Evolutionary conservation across 2,113 vertebrate genomes (phyloP), one percentile per base, ranked within the genome.

Genomic region (Malurus melanocephalus): DNA sequence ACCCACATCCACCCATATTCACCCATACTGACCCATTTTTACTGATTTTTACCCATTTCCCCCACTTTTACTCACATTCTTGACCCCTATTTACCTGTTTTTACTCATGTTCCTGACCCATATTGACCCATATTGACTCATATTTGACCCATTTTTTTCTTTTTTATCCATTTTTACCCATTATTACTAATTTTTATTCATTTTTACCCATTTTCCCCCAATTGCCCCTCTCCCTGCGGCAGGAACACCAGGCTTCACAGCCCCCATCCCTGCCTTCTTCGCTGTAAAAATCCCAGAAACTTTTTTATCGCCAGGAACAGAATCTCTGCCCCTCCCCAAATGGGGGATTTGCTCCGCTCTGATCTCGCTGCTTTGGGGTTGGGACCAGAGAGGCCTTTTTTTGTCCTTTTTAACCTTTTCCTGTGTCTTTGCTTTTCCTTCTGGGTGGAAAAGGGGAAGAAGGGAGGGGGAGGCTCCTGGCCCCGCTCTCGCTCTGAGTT

Each of bases 351-450:
- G 68, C 72, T 91, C 57, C 13, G 0, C 66, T 78, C 60, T 81
- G 60, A 33, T 38, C 38, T 53, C 10, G 4, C 14, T n/a, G 40
- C 22, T n/a, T 13, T 12, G 15, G 2, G 21, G 20, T 21, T 24
- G 9, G 8, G 6, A 26, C 46, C 42, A 26, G 24, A 4, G 0
- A 33, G 72, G 76, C 57, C 65, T 88, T 83, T 89, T 93, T 93
- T 93, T 90, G 60, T 92, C 94, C 78, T 67, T 10, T 88, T 85
- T 75, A 83, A 93, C 93, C 73, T 95, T 92, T 61, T 46, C 18
- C 56, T 55, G 52, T 0, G 0, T 59, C 60, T 90, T 88, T 78
- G 35, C 46, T 87, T 95, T 80, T 38, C 56, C 73, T 85, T 65
- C 73, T 53, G 46, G 67, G 76, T 86, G 91, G 85, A 85, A 89